These are phyloP conservation scores for Lasioglossum calceatum DNA, from an alignment of 2,888 invertebrate genomes.

Conservation along the genomic window DNA sequence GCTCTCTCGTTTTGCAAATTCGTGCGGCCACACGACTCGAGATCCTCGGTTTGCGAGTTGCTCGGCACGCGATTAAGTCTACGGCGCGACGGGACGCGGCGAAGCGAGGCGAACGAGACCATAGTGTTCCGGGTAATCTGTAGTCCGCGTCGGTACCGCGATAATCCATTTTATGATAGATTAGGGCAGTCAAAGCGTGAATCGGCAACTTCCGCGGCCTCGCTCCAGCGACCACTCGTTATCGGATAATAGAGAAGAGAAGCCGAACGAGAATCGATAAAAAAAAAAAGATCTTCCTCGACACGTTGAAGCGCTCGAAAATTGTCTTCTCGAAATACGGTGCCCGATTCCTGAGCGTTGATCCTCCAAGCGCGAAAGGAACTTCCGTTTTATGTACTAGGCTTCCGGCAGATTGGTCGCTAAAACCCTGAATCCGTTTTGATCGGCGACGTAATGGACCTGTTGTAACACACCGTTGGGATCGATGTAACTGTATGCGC, in stretches of 20 bases:
- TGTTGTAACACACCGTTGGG: slow-evolving; percentile 88
- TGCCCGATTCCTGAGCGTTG: neutral
- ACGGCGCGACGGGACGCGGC: no score
- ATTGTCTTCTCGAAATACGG: neutral
- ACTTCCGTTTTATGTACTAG: slow-evolving; percentile 51
- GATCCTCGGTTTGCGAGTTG: neutral
- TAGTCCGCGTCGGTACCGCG: neutral
- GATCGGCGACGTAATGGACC: slow-evolving; percentile 88
- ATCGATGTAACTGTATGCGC: slow-evolving; percentile 90
- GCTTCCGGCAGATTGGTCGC: slow-evolving; percentile 88
- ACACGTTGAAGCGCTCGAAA: neutral
- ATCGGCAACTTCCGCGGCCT: neutral
- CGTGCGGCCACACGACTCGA: neutral
- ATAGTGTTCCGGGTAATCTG: neutral
- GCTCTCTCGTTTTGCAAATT: neutral
- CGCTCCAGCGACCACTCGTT: neutral
- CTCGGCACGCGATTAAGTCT: neutral
- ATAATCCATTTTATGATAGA: slow-evolving; percentile 1
- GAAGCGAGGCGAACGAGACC: neutral
- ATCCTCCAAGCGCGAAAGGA: neutral
- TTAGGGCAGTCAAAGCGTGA: neutral
- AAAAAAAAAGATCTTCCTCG: neutral
- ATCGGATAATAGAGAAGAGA: neutral
- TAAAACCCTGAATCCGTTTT: slow-evolving; percentile 88
- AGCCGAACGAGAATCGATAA: neutral